Percentiles rank a stretch among this genome's conserved stretches.
These are phyloP conservation scores for Holothuria glaberrima DNA, from an alignment of 35 echinoderm and acorn worm genomes.

Conservation along the genomic window DNA sequence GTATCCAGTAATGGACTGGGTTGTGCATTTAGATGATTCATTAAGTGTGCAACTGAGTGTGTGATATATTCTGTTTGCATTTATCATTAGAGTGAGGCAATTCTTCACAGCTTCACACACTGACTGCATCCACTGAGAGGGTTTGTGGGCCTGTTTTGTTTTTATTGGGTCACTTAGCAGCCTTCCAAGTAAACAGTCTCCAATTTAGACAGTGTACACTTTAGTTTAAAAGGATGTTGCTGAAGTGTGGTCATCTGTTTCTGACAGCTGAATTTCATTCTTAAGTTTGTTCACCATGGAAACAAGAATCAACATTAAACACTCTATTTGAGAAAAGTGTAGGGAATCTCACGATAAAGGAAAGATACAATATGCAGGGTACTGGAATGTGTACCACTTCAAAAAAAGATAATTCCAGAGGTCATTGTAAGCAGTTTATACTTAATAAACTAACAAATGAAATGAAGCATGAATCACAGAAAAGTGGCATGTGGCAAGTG, in stretches of 20 bases:
- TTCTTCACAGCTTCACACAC: constrained; percentile 28
- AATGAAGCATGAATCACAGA: too few species aligned
- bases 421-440: too few species aligned
- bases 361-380: too few species aligned
- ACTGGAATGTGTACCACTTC: background rate
- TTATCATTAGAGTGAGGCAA: constrained; percentile 1
- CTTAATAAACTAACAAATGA: too few species aligned
- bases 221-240: background rate
- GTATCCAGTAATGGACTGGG: too few species aligned
- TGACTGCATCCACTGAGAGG: background rate
- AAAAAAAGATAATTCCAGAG: background rate
- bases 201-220: constrained; percentile 1
- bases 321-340: too few species aligned
- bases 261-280: too few species aligned
- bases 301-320: constrained; percentile 8
- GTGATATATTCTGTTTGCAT: background rate
- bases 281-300: background rate
- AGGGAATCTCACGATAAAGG: too few species aligned
- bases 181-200: constrained; percentile 25
- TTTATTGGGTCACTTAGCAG: constrained; percentile 43
- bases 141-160: constrained; percentile 35
- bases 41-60: background rate
- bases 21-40: constrained; percentile 2
- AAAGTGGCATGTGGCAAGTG: too few species aligned
- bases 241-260: background rate